Percentiles rank a stretch among this genome's conserved stretches.
Evolutionary conservation across 2,113 vertebrate genomes (phyloP).

Genomic region (Meleagris gallopavo): DNA sequence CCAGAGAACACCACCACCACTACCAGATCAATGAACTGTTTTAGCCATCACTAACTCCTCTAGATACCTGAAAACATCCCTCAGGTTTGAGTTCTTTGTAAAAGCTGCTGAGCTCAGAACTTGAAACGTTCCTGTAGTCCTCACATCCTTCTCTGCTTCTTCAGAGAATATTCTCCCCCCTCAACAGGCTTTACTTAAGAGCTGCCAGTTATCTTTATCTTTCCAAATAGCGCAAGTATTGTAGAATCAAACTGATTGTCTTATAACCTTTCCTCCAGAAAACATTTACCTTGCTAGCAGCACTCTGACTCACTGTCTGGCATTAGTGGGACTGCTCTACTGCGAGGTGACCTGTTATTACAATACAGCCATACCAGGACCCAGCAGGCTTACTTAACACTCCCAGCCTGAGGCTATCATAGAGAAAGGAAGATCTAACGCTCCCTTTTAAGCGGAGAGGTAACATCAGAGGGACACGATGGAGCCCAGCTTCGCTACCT

Average conservation of each 20-base stretch:
- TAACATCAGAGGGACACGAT: not conserved
- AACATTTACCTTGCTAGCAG: not conserved
- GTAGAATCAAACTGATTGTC: not conserved
- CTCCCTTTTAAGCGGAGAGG: not conserved
- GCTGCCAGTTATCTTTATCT: not conserved
- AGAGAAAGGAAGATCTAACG: too few species aligned
- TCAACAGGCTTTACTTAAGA: not conserved
- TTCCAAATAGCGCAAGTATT: not conserved
- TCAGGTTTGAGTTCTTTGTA: not conserved
- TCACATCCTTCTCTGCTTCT: not conserved
- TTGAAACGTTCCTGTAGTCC: not conserved
- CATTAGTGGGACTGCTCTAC: not conserved
- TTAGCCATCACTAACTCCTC: not conserved
- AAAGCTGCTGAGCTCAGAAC: not conserved
- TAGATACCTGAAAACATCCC: not conserved
- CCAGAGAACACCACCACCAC: not conserved
- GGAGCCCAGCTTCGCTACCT: not conserved
- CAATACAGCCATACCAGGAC: not conserved
- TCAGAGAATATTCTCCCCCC: not conserved
- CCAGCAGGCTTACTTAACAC: not conserved
- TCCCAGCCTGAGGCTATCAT: not conserved
- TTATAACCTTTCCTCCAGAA: not conserved
- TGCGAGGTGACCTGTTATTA: not conserved
- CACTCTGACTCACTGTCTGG: not conserved
- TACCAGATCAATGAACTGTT: not conserved